phyloP scores from a whole-genome alignment of 2,888 invertebrate genomes.

The Pristionchus japonicus region DNA sequence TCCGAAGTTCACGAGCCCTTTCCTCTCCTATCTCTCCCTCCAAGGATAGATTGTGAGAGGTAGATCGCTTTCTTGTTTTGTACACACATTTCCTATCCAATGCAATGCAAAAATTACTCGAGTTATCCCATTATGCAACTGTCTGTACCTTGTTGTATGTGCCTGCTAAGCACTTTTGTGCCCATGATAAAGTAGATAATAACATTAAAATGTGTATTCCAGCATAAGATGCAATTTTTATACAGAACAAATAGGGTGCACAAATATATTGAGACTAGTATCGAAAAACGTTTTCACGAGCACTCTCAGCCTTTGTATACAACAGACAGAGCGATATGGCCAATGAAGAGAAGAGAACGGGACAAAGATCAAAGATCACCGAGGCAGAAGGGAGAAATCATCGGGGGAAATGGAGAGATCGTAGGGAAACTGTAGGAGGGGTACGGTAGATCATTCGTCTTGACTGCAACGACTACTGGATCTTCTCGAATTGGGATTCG shows the following conservation, averaged over 20 bases:
- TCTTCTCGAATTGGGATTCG: conserved; percentile 37
- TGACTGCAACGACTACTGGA: conserved; percentile 40
- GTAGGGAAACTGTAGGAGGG: neutral
- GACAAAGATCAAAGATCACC: conserved; percentile 39
- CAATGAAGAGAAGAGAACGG: neutral
- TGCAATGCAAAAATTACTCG: neutral
- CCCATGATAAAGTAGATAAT: no score
- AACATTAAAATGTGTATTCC: no score
- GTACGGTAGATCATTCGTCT: conserved; percentile 14
- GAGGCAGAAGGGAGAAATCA: neutral
- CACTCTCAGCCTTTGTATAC: conserved; percentile 19
- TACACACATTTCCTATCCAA: conserved; percentile 13
- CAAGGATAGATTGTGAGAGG: neutral
- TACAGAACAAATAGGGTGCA: neutral
- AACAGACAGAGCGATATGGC: conserved; percentile 32
- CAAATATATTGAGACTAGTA: neutral
- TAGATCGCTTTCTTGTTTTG: neutral
- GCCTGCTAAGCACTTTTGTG: neutral
- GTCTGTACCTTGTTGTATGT: neutral
- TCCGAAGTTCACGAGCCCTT: neutral
- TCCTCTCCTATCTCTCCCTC: neutral
- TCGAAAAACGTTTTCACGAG: neutral
- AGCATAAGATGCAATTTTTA: neutral
- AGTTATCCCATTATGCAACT: neutral
- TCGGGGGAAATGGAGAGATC: neutral